Conservation (phyloP, 30 jellyfish, hydroid and myxozoan species). For the Aurelia aurita complex sp. Pacific region DNA sequence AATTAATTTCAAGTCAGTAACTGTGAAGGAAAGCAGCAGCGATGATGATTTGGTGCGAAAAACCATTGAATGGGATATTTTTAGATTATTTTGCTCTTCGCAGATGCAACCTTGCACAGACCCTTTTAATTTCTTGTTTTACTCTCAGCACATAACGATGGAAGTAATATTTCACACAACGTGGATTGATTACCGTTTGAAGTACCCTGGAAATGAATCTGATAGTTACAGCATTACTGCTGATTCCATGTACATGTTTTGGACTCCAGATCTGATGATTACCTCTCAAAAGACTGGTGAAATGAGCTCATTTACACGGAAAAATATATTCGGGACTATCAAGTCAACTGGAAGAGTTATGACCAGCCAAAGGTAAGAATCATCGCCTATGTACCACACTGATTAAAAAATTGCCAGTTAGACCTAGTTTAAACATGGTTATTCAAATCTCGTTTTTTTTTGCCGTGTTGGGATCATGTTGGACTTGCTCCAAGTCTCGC, state of each 20-base stretch:
- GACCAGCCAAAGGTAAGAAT: constrained; percentile 12
- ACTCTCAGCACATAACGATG: neutral
- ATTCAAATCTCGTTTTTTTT: too few species aligned
- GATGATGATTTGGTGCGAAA: too few species aligned
- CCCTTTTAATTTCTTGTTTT: too few species aligned
- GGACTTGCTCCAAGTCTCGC: too few species aligned
- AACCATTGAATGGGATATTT: too few species aligned
- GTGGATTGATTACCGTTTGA: constrained; percentile 13
- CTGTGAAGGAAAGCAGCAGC: too few species aligned
- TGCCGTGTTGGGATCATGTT: too few species aligned
- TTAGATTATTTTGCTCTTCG: too few species aligned
- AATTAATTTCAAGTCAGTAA: too few species aligned
- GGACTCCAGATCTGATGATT: constrained; percentile 30
- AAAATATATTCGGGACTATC: constrained; percentile 2
- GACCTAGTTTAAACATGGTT: too few species aligned
- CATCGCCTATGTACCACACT: neutral
- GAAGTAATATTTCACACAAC: constrained; percentile 17
- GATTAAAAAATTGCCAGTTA: neutral
- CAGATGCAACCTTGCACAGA: too few species aligned
- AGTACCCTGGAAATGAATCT: neutral
- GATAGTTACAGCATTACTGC: constrained; percentile 3
- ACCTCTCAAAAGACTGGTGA: neutral
- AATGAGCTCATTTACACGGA: neutral
- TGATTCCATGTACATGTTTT: neutral
- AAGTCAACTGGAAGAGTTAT: constrained; percentile 22